Percentiles rank a stretch among this genome's conserved stretches.
Evolutionary conservation across 2,888 invertebrate genomes (phyloP).

Genomic region (Harpagoxenus sublaevis): DNA sequence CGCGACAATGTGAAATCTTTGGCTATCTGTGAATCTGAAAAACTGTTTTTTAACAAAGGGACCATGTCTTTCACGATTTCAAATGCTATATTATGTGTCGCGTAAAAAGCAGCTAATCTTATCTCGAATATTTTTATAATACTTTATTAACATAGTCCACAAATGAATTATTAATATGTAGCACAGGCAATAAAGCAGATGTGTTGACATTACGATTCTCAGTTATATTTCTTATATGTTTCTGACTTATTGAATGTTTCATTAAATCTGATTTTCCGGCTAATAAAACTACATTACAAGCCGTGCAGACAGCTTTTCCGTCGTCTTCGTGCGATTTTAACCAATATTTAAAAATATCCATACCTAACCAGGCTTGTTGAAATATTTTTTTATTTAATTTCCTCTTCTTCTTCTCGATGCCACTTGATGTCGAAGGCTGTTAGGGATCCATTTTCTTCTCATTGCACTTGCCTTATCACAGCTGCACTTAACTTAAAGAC

Average conservation of each 20-base stretch:
- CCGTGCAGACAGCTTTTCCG: slow-evolving; percentile 5
- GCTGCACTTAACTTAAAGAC: no score
- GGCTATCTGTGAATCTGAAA: not conserved
- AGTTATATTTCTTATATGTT: not conserved
- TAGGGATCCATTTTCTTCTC: not conserved
- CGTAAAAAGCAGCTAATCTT: slow-evolving; percentile 28
- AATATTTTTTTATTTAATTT: not conserved
- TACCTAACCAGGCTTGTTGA: slow-evolving; percentile 2
- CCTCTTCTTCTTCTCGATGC: not conserved
- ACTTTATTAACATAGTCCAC: not conserved
- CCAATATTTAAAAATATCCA: slow-evolving; percentile 22
- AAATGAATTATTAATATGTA: not conserved
- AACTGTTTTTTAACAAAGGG: not conserved
- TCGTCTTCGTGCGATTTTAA: not conserved
- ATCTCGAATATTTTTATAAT: slow-evolving; percentile 1
- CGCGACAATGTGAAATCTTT: not conserved
- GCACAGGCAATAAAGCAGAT: not conserved
- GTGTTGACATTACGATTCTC: not conserved
- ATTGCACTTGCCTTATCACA: no score
- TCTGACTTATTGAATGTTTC: not conserved
- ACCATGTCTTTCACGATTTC: slow-evolving; percentile 1
- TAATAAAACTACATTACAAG: slow-evolving; percentile 6
- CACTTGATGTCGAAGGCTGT: not conserved
- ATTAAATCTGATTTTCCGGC: not conserved
- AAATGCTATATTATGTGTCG: slow-evolving; percentile 1